phyloP scores from a whole-genome alignment of 2,797 vertebrate species.

The Chelon auratus region DNA sequence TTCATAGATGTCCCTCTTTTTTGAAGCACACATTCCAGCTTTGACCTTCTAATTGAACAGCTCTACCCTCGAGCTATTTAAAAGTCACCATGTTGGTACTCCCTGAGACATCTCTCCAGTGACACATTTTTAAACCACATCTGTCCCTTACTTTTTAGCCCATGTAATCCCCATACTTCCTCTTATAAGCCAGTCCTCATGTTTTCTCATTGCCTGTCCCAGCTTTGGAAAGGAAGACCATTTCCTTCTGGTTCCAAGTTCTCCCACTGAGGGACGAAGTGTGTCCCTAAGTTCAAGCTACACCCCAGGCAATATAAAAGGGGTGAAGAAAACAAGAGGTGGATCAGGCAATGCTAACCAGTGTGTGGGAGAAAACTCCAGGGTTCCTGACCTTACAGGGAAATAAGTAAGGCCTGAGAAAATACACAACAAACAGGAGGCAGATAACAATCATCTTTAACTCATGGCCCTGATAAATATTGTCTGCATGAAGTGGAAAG shows the following conservation, averaged over 20 bases:
- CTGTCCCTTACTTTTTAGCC: slow-evolving; percentile 46
- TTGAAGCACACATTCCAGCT: slow-evolving; percentile 52
- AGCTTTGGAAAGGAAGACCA: slow-evolving; percentile 74
- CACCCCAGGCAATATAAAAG: slow-evolving; percentile 75
- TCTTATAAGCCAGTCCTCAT: slow-evolving; percentile 77
- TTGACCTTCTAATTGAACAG: slow-evolving; percentile 60
- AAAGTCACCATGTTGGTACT: slow-evolving; percentile 41
- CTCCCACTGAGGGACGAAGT: slow-evolving; percentile 81
- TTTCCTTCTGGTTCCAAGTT: slow-evolving; percentile 81
- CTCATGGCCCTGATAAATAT: slow-evolving; percentile 61
- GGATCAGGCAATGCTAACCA: slow-evolving; percentile 65
- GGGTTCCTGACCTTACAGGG: slow-evolving; percentile 79
- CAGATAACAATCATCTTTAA: slow-evolving; percentile 63
- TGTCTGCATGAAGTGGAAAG: slow-evolving; percentile 50
- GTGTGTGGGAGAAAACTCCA: slow-evolving; percentile 83
- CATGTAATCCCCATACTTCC: slow-evolving; percentile 78
- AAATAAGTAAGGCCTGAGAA: slow-evolving; percentile 82
- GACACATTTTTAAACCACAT: slow-evolving; percentile 51
- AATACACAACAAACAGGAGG: slow-evolving; percentile 81
- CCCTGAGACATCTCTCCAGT: slow-evolving; percentile 35
- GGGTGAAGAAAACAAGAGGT: slow-evolving; percentile 72
- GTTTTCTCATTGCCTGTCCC: slow-evolving; percentile 73
- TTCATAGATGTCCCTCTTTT: slow-evolving; percentile 56
- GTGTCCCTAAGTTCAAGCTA: slow-evolving; percentile 83
- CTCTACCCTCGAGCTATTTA: slow-evolving; percentile 36